Percentiles rank a stretch among this genome's conserved stretches.
These are phyloP conservation scores for Sycophaga agraensis DNA, from an alignment of 1,140 invertebrate species.

Conservation along the genomic window DNA sequence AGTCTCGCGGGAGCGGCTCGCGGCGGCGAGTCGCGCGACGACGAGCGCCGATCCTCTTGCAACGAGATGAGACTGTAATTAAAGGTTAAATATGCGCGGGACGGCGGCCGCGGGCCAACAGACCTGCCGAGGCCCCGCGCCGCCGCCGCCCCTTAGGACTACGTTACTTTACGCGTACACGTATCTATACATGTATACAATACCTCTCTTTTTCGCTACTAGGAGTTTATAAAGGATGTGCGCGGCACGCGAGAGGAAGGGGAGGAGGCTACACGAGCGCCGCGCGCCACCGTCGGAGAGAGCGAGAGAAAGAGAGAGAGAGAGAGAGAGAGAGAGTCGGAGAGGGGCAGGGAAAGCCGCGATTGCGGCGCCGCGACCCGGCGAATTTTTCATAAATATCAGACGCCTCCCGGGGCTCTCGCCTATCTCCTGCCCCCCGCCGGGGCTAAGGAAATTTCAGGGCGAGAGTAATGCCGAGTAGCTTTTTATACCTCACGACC, in stretches of 20 bases:
- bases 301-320: conserved; percentile 20
- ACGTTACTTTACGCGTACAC: conserved; percentile 20
- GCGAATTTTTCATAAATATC: too few relatives aligned
- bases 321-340: not conserved
- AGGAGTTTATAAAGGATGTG: conserved; percentile 11
- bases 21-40: too few relatives aligned
- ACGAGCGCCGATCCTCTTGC: conserved; percentile 5
- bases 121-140: conserved; percentile 6
- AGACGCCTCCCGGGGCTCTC: too few relatives aligned
- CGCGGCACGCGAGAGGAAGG: conserved; percentile 20
- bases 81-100: conserved; percentile 19
- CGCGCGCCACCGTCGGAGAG: not conserved
- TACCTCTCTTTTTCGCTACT: conserved; percentile 26
- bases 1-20: too few relatives aligned
- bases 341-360: not conserved
- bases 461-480: too few relatives aligned
- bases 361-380: not conserved
- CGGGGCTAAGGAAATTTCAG: too few relatives aligned
- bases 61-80: conserved; percentile 29
- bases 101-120: too few relatives aligned
- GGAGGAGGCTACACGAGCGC: not conserved
- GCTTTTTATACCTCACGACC: too few relatives aligned
- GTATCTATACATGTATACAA: conserved; percentile 18
- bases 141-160: conserved; percentile 15
- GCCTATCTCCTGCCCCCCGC: too few relatives aligned